These are phyloP conservation scores for Pseudomyrmex dendroicus DNA, from an alignment of 1,140 invertebrate species.

Conservation along the genomic window DNA sequence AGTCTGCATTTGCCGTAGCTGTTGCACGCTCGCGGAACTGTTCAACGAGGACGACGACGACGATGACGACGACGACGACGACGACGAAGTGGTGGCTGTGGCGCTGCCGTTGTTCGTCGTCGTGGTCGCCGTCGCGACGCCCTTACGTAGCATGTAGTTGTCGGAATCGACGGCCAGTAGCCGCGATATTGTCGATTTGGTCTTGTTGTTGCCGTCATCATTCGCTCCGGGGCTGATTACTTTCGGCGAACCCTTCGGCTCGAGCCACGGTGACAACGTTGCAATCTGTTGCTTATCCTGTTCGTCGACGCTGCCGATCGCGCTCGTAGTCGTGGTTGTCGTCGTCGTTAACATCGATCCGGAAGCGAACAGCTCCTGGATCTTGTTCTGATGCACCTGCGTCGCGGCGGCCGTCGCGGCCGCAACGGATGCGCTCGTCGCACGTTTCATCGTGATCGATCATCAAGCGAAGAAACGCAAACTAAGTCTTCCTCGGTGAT, in stretches of 20 bases:
- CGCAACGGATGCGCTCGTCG: conserved; percentile 73
- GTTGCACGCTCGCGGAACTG: conserved; percentile 31
- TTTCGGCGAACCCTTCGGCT: conserved; percentile 66
- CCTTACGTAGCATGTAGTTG: conserved; percentile 87
- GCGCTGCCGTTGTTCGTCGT: conserved; percentile 26
- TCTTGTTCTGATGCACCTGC: conserved; percentile 67
- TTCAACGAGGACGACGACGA: conserved; percentile 16
- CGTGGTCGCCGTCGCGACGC: conserved; percentile 56
- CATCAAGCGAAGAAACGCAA: conserved; percentile 48
- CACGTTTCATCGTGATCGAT: conserved; percentile 76
- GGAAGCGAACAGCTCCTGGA: conserved; percentile 63
- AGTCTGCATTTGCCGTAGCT: conserved; percentile 41
- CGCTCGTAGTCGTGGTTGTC: conserved; percentile 24
- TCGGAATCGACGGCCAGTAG: conserved; percentile 86
- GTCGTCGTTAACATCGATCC: conserved; percentile 15
- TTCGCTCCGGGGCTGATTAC: conserved; percentile 22
- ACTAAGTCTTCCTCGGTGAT: conserved; percentile 69
- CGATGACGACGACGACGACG: conserved; percentile 11
- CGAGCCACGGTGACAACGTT: conserved; percentile 67
- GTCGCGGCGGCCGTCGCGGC: conserved; percentile 74
- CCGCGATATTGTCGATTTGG: conserved; percentile 80
- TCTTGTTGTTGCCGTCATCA: conserved; percentile 70
- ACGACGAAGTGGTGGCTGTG: conserved; percentile 22
- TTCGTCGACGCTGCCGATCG: conserved; percentile 62
- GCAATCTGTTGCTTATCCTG: conserved; percentile 64